A percentile compares a stretch with the other conserved stretches of the same genome.
These are phyloP conservation scores for Physella acuta DNA, from an alignment of 1,140 invertebrate genomes.

Conservation along the genomic window DNA sequence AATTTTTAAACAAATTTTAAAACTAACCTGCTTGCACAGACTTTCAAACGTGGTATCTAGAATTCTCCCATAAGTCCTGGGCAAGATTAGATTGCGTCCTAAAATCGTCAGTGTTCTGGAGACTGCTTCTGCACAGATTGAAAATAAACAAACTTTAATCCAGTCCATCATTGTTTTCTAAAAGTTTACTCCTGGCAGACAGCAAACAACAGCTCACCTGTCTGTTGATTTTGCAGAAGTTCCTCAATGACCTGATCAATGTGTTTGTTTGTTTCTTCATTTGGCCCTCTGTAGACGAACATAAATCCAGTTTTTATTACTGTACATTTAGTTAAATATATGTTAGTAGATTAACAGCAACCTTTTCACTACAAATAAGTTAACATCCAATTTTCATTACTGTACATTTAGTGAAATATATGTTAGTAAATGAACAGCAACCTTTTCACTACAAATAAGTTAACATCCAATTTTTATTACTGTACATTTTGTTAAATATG, in stretches of 20 bases:
- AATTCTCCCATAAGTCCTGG: conserved; percentile 88
- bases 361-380: not conserved
- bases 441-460: no score
- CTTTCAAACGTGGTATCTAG: conserved; percentile 88
- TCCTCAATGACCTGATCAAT: conserved; percentile 15
- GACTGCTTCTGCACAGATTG: not conserved
- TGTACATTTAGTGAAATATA: no score
- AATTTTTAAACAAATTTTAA: no score
- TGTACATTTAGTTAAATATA: not conserved
- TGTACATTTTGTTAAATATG: no score
- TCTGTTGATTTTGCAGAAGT: no score
- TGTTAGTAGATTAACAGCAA: no score
- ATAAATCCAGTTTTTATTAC: not conserved
- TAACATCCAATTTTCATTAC: not conserved
- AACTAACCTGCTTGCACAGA: conserved; percentile 83
- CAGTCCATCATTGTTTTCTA: not conserved
- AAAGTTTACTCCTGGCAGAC: not conserved
- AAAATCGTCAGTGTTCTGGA: conserved; percentile 76
- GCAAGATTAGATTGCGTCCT: conserved; percentile 84
- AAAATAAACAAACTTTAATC: not conserved
- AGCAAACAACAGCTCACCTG: not conserved
- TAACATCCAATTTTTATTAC: no score
- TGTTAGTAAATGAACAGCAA: no score
- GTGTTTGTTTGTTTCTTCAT: conserved; percentile 5
- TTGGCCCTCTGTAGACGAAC: not conserved